phyloP scores from a whole-genome alignment of 2,888 invertebrate species.

The Argyresthia albistria region DNA sequence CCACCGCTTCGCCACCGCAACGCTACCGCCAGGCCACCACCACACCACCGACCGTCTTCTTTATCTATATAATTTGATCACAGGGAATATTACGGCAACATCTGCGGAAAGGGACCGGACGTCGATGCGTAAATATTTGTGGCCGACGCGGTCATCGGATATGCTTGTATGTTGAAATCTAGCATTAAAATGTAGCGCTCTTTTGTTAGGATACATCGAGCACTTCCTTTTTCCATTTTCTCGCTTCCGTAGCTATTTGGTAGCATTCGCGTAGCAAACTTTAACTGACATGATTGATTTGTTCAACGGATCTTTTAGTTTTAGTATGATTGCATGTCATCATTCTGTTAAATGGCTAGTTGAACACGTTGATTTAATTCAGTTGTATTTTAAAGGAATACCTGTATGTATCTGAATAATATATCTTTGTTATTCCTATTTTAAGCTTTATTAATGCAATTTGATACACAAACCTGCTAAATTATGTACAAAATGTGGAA shows the following conservation, averaged over 20 bases:
- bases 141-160: not conserved
- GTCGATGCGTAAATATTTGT: constrained; percentile 54
- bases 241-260: no score
- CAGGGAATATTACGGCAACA: constrained; percentile 68
- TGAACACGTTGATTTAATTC: no score
- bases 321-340: no score
- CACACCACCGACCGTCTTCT: constrained; percentile 27
- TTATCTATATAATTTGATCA: constrained; percentile 68
- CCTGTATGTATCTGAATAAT: no score
- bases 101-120: constrained; percentile 61
- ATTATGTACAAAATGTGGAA: not conserved
- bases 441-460: not conserved
- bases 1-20: no score
- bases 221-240: no score
- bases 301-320: not conserved
- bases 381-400: no score
- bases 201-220: no score
- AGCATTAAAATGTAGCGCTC: no score
- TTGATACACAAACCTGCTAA: not conserved
- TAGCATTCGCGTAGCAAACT: not conserved
- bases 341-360: no score
- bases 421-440: not conserved
- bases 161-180: not conserved
- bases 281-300: not conserved
- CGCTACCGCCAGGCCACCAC: no score